Conservation (phyloP, 2,888 invertebrate species). For the Entomobrya proxima region DNA sequence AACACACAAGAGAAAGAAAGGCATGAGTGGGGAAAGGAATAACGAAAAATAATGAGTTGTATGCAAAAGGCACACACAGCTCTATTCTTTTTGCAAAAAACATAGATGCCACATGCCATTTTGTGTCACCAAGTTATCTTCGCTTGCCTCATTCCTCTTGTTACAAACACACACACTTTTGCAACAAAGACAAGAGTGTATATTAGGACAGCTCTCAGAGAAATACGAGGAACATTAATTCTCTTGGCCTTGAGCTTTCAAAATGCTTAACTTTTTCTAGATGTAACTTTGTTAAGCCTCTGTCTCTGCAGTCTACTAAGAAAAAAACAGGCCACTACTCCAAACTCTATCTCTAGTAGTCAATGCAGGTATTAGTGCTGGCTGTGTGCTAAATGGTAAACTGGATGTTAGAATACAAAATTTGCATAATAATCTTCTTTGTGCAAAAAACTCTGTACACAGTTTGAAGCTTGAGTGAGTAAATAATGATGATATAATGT, state of each 20-base stretch:
- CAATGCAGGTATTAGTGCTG: constrained; percentile 10
- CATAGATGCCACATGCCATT: constrained; percentile 8
- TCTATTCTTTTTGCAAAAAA: too few relatives aligned
- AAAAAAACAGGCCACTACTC: too few relatives aligned
- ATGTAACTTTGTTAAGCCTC: neutral
- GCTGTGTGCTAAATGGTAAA: neutral
- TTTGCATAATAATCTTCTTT: neutral
- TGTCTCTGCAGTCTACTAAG: too few relatives aligned
- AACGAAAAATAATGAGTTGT: neutral
- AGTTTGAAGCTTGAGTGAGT: neutral
- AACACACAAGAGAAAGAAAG: neutral
- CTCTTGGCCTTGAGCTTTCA: constrained; percentile 58
- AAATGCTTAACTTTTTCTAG: constrained; percentile 29
- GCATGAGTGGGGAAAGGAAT: constrained; percentile 12
- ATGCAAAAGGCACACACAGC: neutral
- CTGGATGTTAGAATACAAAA: neutral
- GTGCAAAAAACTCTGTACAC: neutral
- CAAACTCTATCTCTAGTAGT: too few relatives aligned
- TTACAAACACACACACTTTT: constrained; percentile 4
- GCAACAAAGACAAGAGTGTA: neutral
- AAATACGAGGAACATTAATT: constrained; percentile 61
- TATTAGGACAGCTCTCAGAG: neutral
- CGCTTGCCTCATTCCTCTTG: constrained; percentile 33
- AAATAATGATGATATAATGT: constrained; percentile 18
- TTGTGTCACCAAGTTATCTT: constrained; percentile 47